Conservation (phyloP, 2,113 vertebrate genomes). For the Guaruba guarouba region DNA sequence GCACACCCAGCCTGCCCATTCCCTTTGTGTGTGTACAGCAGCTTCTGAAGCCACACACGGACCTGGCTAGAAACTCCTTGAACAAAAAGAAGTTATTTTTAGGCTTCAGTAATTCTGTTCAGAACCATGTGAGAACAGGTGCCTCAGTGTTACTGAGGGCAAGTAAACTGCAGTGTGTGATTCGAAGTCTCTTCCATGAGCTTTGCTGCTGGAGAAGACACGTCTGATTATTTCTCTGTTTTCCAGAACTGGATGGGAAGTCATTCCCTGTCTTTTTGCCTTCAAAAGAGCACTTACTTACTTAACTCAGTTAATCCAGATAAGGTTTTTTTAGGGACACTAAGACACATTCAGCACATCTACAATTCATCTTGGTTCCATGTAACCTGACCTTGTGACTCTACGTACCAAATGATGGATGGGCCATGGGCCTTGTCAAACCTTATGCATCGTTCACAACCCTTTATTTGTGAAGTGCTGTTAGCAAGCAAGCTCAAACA, state of each 20-base stretch:
- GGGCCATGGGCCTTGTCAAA: background rate
- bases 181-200: background rate
- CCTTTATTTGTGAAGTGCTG: constrained; percentile 33
- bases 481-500: constrained; percentile 6
- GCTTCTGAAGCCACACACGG: background rate
- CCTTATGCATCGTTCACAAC: background rate
- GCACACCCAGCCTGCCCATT: background rate
- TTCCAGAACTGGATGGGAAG: background rate
- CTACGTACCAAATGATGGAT: background rate
- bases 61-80: background rate
- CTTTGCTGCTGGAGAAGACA: background rate
- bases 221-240: background rate
- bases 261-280: background rate
- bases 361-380: background rate
- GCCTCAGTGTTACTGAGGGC: background rate
- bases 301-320: background rate
- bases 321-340: background rate
- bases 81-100: background rate
- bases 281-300: background rate
- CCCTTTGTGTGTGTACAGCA: background rate
- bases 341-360: background rate
- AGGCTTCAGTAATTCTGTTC: background rate
- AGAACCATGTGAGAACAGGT: background rate
- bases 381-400: background rate
- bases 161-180: background rate